These are phyloP conservation scores for Sandelia bainsii DNA, from an alignment of 2,797 vertebrate genomes.

Conservation along the genomic window DNA sequence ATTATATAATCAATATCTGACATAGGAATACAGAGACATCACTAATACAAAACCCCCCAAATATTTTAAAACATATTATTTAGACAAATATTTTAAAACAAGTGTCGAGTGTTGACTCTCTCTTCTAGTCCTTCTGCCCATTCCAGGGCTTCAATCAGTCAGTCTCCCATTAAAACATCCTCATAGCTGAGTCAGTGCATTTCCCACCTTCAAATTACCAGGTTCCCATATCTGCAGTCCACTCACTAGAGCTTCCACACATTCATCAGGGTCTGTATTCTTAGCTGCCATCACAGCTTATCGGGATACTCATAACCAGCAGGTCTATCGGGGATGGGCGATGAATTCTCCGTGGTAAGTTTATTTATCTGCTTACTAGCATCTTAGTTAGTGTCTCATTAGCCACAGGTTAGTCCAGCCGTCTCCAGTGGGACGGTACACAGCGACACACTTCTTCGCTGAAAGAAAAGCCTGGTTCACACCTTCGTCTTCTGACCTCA, in stretches of 20 bases:
- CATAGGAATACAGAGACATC: constrained; percentile 87
- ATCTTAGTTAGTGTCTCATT: background rate
- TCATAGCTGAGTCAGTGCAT: constrained; percentile 61
- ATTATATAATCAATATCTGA: constrained; percentile 98
- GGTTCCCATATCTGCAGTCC: constrained; percentile 39
- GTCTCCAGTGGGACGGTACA: constrained; percentile 94
- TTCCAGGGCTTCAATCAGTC: constrained; percentile 15
- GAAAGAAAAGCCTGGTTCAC: constrained; percentile 90
- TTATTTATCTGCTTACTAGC: constrained; percentile 32
- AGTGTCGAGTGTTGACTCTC: constrained; percentile 29
- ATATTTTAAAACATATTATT: constrained; percentile 75
- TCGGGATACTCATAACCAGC: constrained; percentile 43
- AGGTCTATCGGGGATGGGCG: constrained; percentile 28
- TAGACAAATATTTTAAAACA: constrained; percentile 76
- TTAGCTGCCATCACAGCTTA: constrained; percentile 62
- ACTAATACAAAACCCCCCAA: constrained; percentile 66
- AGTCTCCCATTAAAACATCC: constrained; percentile 46
- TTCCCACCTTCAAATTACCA: constrained; percentile 46
- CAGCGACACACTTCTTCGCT: constrained; percentile 96
- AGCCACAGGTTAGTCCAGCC: constrained; percentile 81
- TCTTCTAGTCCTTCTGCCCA: constrained; percentile 31
- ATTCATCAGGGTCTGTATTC: constrained; percentile 30
- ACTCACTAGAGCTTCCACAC: constrained; percentile 24
- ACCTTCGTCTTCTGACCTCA: constrained; percentile 86
- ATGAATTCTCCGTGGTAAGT: constrained; percentile 25